phyloP scores from a whole-genome alignment of 2,113 vertebrate species.

The Myrmecophaga tridactyla region DNA sequence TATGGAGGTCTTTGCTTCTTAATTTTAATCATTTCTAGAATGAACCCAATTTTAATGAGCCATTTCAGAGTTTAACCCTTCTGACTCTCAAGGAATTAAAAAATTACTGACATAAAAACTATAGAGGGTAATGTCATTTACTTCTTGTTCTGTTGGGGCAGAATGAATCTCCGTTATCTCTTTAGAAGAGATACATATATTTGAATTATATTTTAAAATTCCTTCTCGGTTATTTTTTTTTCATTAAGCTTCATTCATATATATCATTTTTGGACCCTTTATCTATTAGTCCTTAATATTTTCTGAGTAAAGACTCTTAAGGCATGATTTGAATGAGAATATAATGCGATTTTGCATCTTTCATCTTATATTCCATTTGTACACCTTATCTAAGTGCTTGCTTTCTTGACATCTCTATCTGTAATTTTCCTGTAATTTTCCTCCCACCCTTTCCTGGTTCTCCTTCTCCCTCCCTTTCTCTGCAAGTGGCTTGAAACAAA shows the following conservation, averaged over 20 bases:
- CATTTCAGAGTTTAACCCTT: conserved; percentile 37
- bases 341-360: background rate
- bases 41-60: background rate
- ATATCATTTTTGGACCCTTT: background rate
- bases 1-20: background rate
- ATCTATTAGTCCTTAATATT: background rate
- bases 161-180: background rate
- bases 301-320: conserved; percentile 18
- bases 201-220: background rate
- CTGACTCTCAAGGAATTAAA: background rate
- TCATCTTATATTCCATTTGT: background rate
- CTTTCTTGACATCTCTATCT: background rate
- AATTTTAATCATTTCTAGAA: conserved; percentile 41
- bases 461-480: background rate
- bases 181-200: background rate
- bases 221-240: background rate
- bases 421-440: too few relatives aligned
- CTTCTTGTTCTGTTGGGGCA: background rate
- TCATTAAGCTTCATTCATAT: background rate
- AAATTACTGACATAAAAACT: background rate
- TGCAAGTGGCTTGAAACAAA: background rate
- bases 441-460: background rate
- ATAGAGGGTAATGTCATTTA: background rate
- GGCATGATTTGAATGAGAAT: background rate
- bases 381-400: background rate